Base-by-base conservation (phyloP, 2,888 invertebrate genomes). In the Mantis religiosa region DNA sequence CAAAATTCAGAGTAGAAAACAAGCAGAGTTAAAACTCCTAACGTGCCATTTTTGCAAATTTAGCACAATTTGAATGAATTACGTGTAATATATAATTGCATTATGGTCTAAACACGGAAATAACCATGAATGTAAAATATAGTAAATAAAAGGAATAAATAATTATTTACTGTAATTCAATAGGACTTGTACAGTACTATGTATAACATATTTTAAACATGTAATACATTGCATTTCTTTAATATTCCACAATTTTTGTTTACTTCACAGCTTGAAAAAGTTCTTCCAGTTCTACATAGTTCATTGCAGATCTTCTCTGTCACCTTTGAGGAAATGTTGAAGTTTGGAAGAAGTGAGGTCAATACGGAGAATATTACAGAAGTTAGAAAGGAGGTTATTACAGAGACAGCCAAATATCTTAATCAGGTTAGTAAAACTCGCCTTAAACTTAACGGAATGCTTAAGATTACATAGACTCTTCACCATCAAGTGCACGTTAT, bases 211-310 rank as follows among this genome's bases (percentile, higher is more conserved):
- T 30, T 30, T 30, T 30, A 30, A 12, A 41, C 1, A 9, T 41
- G 41, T 12, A 41, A 71, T 71, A 25, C 20, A 41, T 6, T 71
- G 20, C 54, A 20, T 15, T 71, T 20, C 4, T 6, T 71, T 71
- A 71, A 71, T 71, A 6, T 81, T 71, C 28, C 34, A n/a, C 20
- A 87, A 86, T 91, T 93, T 91, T 92, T 91, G 92, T 91, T 94
- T 94, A 93, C 85, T 47, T 94, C 94, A 90, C 94, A 96, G 95
- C 95, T 95, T 89, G 92, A 93, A 90, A 94, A 93, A 90, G 93
- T 95, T 89, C 93, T 95, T 91, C 95, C 95, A 88, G 94, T 94
- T 91, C 94, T 96, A 83, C 95, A 95, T 93, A 94, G 93, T 83
- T 92, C 93, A 3, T 92, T 94, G n/a, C 93, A 94, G 91, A 93